Conservation (phyloP, 2,797 vertebrate genomes). For the Heterohyrax brucei region DNA sequence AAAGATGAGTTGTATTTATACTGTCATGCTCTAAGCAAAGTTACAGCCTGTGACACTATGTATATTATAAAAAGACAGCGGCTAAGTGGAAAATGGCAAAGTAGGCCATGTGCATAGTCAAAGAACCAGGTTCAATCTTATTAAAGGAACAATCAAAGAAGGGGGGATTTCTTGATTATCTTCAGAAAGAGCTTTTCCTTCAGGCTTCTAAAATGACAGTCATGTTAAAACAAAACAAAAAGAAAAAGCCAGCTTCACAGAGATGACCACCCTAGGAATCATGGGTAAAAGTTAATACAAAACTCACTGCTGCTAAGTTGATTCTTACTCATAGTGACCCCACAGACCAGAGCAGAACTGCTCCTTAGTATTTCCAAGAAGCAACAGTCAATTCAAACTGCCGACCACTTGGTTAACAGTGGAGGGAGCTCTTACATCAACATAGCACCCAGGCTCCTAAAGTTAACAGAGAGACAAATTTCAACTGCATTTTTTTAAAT, state of each 20-base stretch:
- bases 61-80: background rate
- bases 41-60: background rate
- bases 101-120: background rate
- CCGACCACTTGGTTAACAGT: no score
- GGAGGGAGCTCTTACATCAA: no score
- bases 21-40: background rate
- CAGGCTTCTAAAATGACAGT: constrained; percentile 32
- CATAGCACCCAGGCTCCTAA: no score
- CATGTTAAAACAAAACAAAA: constrained; percentile 1
- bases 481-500: background rate
- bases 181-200: constrained; percentile 20
- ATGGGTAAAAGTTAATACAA: constrained; percentile 1
- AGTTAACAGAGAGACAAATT: background rate
- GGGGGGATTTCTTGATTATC: background rate
- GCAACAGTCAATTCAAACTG: no score
- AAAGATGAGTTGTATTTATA: background rate
- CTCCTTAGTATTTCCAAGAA: no score
- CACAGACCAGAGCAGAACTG: no score
- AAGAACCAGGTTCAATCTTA: background rate
- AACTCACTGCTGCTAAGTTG: no score
- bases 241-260: background rate
- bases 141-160: constrained; percentile 5
- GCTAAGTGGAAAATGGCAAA: constrained; percentile 8
- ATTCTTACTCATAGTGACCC: no score
- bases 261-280: background rate